Evolutionary conservation across 2,797 vertebrate species (phyloP).

Genomic region (Allobates femoralis): DNA sequence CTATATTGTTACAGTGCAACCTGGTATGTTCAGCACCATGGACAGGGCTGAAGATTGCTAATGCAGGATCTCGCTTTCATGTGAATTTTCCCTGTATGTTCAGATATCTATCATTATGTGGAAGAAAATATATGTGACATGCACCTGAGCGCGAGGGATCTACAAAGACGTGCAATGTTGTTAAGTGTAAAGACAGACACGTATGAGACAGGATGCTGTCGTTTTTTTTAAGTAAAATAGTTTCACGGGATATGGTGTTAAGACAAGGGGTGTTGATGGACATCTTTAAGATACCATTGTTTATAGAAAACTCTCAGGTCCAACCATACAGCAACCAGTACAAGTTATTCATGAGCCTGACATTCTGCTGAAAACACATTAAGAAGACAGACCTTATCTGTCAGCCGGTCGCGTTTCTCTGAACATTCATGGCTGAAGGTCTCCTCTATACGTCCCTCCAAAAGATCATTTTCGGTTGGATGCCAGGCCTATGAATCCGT

Average conservation of each 20-base stretch:
- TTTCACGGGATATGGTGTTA: neutral
- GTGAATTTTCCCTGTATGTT: neutral
- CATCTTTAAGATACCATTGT: neutral
- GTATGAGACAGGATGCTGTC: neutral
- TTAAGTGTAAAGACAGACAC: neutral
- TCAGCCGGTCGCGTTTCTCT: neutral
- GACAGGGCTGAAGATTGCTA: neutral
- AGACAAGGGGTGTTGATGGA: neutral
- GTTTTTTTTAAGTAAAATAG: neutral
- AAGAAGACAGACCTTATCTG: neutral
- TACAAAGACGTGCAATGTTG: neutral
- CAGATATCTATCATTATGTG: neutral
- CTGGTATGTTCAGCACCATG: slow-evolving; percentile 30
- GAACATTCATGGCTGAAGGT: neutral
- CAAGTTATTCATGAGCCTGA: neutral
- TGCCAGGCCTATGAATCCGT: neutral
- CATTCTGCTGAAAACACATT: neutral
- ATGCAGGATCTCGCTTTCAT: neutral
- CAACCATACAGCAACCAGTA: neutral
- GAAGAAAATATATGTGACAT: neutral
- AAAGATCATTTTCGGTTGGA: neutral
- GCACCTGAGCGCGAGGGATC: neutral
- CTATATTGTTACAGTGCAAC: neutral
- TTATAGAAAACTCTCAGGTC: neutral
- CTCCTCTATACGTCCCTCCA: neutral